phyloP scores from a whole-genome alignment of 2,113 vertebrate species.

The Clarias magur region DNA sequence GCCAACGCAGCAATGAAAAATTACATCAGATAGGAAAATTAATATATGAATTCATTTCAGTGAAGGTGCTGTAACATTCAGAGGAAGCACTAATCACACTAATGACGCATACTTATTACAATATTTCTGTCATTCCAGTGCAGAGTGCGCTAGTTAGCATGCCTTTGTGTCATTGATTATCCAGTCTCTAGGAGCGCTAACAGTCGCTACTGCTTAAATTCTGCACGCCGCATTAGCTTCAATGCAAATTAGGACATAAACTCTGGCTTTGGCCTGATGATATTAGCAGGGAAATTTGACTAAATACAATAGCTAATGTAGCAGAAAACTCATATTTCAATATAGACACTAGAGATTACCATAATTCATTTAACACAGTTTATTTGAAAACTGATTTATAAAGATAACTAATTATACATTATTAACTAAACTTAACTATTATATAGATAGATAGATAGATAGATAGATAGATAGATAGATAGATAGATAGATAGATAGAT shows the following conservation, averaged over 20 bases:
- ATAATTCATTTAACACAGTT: background rate
- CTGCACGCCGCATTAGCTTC: background rate
- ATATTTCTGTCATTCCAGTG: background rate
- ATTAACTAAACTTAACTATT: background rate
- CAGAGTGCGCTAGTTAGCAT: background rate
- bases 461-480: no score
- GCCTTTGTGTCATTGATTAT: background rate
- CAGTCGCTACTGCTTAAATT: slow-evolving; percentile 15
- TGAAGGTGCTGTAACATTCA: background rate
- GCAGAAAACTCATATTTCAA: slow-evolving; percentile 18
- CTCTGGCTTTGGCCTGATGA: slow-evolving; percentile 2
- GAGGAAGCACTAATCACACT: background rate
- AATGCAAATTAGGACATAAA: slow-evolving; percentile 10
- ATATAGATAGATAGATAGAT: no score
- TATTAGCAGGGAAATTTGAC: slow-evolving; percentile 19
- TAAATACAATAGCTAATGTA: slow-evolving; percentile 10
- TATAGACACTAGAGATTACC: background rate
- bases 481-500: no score
- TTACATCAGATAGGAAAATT: background rate
- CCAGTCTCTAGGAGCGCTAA: background rate
- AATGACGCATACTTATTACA: background rate
- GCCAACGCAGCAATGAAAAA: background rate
- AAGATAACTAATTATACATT: background rate
- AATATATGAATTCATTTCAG: background rate
- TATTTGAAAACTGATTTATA: slow-evolving; percentile 4